Base-by-base conservation (phyloP, 1,140 invertebrate genomes). In the Agraylea sexmaculata region DNA sequence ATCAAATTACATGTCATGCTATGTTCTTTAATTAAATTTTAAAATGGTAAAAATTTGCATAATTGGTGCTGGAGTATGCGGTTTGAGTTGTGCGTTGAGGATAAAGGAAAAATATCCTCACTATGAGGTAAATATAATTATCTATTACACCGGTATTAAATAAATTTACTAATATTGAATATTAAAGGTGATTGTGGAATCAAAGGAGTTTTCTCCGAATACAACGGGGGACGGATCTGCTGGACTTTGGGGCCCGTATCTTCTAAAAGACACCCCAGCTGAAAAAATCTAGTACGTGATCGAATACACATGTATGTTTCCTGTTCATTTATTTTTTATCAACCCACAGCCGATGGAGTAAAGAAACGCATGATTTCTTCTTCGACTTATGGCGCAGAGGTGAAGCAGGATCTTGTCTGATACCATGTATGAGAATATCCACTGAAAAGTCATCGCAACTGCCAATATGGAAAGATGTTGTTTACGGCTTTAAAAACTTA, bases 221-320 rank as follows among this genome's bases (percentile, higher is more conserved):
- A 87, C 83, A 3, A 86, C 83, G 0, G 78, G 80, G 1, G 83
- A 86, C 61, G 77, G 78, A 0, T 78, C 79, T 16, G 83, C 82
- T 0, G 84, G 83, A 1, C 56, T 86, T 1, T 86, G 80, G 80
- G 61, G 64, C 6, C 83, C 82, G 2, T 84, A 75, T 56, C 51
- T 80, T 2, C 53, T 77, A 12, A 69, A 70, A 2, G 60, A 69
- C n/a, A 80, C 78, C 5, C 58, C 73, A 2, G 41, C 53, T 20
- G 45, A 67, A 0, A 62, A 76, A 46, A 59, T 83, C 30, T 50
- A 60, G 77, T 80, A 60, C 64, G 59, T 60, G 41, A 21, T 18
- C 16, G 5, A 18, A 21, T 23, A 23, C 11, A 37, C 17, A 21
- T 31, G 5, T 31, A 8, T 31, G 16, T 31, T 31, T 31, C 16